A percentile compares a stretch with the other conserved stretches of the same genome.
phyloP scores from a whole-genome alignment of 2,113 vertebrate species.

The Saguinus midas region DNA sequence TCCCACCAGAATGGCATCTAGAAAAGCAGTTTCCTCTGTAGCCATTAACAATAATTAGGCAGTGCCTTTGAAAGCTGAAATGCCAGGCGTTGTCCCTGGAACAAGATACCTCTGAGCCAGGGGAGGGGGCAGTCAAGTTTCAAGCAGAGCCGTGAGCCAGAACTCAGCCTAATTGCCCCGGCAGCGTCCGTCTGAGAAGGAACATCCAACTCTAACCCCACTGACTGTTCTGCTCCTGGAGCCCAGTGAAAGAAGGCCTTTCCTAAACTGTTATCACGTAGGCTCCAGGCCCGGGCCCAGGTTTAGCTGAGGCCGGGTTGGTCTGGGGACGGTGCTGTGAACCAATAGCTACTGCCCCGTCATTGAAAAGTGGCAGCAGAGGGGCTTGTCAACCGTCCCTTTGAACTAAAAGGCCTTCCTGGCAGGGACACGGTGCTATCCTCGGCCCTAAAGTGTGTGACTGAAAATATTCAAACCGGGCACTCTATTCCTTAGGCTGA shows the following conservation, averaged over 20 bases:
- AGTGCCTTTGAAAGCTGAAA: conserved; percentile 28
- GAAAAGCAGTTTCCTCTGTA: conserved; percentile 22
- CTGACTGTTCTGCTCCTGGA: background rate
- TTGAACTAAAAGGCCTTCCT: background rate
- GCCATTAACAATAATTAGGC: background rate
- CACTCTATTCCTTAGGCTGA: background rate
- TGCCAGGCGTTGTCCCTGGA: background rate
- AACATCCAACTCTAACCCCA: background rate
- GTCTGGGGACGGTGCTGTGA: background rate
- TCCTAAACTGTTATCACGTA: background rate
- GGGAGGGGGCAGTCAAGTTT: background rate
- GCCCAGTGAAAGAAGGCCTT: background rate
- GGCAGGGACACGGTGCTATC: background rate
- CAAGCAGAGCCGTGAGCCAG: background rate
- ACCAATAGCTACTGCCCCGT: background rate
- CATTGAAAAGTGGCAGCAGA: background rate
- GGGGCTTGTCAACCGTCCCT: background rate
- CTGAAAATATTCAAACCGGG: background rate
- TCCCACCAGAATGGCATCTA: background rate
- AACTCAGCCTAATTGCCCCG: background rate
- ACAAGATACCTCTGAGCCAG: background rate
- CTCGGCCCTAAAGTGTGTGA: background rate
- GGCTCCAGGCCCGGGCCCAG: background rate
- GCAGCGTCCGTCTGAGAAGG: background rate
- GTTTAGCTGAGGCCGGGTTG: background rate